A percentile compares a stretch with the other conserved stretches of the same genome.
These are phyloP conservation scores for Drosophila quadrilineata DNA, from an alignment of 1,140 invertebrate species.

Conservation along the genomic window DNA sequence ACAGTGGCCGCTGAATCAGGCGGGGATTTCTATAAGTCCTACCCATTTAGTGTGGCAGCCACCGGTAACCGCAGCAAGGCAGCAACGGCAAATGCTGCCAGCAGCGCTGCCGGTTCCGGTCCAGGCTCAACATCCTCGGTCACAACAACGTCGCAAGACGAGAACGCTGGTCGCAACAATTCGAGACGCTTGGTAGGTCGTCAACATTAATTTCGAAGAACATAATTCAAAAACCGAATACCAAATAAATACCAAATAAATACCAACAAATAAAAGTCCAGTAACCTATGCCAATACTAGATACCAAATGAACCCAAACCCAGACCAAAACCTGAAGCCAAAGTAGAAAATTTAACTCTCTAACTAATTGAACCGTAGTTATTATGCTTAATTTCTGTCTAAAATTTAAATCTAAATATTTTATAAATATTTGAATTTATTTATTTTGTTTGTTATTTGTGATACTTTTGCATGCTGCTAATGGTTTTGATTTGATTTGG, in stretches of 20 bases:
- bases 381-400: background rate
- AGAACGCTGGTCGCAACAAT: conserved; percentile 80
- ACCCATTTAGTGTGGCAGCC: conserved; percentile 81
- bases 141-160: conserved; percentile 86
- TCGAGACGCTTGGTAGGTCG: conserved; percentile 81
- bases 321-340: conserved; percentile 21
- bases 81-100: conserved; percentile 28
- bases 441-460: conserved; percentile 27
- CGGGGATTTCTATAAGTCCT: conserved; percentile 91
- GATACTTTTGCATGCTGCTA: no score
- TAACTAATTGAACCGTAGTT: conserved; percentile 3
- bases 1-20: conserved; percentile 89
- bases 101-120: conserved; percentile 35
- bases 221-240: conserved; percentile 12
- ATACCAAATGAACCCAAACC: conserved; percentile 16
- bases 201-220: conserved; percentile 68
- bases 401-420: background rate
- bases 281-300: no score
- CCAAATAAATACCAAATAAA: conserved; percentile 25
- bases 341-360: conserved; percentile 19
- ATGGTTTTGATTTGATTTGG: conserved; percentile 5
- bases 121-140: conserved; percentile 83
- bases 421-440: background rate
- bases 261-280: no score
- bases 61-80: conserved; percentile 61